Conservation (phyloP, 2,797 vertebrate species). For the Gastrophryne carolinensis region DNA sequence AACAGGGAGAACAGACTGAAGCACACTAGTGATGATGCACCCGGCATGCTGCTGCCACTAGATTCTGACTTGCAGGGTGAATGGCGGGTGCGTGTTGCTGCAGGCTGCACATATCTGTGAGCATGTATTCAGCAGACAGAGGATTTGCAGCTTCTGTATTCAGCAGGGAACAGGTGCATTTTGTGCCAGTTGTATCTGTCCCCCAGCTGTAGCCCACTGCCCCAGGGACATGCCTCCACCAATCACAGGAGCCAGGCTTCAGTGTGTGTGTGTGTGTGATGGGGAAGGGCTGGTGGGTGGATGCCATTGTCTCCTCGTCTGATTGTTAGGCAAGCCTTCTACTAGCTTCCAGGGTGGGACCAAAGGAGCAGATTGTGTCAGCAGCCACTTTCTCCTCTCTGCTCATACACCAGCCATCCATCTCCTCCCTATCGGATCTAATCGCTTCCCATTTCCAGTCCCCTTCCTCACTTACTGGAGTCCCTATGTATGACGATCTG, state of each 20-base stretch:
- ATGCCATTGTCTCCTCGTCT: slow-evolving; percentile 62
- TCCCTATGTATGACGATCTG: slow-evolving; percentile 71
- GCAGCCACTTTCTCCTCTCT: slow-evolving; percentile 52
- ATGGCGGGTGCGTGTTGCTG: too few relatives aligned
- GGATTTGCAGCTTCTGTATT: too few relatives aligned
- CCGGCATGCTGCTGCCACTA: too few relatives aligned
- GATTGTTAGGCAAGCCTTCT: slow-evolving; percentile 56
- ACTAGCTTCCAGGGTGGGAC: slow-evolving; percentile 60
- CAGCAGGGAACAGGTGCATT: slow-evolving; percentile 41
- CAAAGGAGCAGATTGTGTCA: slow-evolving; percentile 47
- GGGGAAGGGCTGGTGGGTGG: slow-evolving; percentile 59
- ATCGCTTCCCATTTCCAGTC: slow-evolving; percentile 52
- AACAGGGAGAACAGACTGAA: too few relatives aligned
- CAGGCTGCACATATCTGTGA: too few relatives aligned
- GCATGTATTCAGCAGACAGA: too few relatives aligned
- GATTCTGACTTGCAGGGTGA: too few relatives aligned
- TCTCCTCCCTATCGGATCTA: slow-evolving; percentile 20
- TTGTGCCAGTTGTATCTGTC: slow-evolving; percentile 17
- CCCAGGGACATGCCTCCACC: slow-evolving; percentile 33
- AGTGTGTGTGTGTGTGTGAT: slow-evolving; percentile 15
- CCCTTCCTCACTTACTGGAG: slow-evolving; percentile 53
- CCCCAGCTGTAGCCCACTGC: slow-evolving; percentile 39
- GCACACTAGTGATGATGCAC: too few relatives aligned
- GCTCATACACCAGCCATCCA: not conserved
- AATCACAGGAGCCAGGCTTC: slow-evolving; percentile 36